Conservation (phyloP, 2,888 invertebrate genomes). For the Hemicrepidius hirtus region DNA sequence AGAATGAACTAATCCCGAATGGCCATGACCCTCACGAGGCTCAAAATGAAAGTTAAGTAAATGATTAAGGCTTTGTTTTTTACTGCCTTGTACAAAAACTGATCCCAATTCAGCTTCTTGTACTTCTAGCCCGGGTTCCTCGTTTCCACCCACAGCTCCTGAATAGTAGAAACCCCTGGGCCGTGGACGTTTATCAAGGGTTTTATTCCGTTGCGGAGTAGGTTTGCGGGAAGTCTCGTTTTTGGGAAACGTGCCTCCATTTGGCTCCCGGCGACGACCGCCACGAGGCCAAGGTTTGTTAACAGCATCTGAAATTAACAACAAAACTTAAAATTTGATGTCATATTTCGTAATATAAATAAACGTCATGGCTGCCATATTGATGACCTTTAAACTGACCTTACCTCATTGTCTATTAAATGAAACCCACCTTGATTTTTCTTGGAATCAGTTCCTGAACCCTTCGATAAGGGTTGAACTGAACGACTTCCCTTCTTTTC, state of each 20-base stretch:
- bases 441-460: constrained; percentile 83
- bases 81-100: constrained; percentile 88
- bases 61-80: constrained; percentile 95
- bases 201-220: constrained; percentile 78
- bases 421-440: constrained; percentile 85
- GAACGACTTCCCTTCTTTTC: constrained; percentile 85
- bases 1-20: constrained; percentile 57
- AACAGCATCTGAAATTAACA: constrained; percentile 69
- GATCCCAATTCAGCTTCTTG: constrained; percentile 86
- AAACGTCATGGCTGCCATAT: constrained; percentile 32
- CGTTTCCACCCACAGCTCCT: constrained; percentile 79
- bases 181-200: constrained; percentile 83
- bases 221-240: constrained; percentile 83
- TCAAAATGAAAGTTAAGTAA: constrained; percentile 94
- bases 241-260: constrained; percentile 73
- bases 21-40: constrained; percentile 74
- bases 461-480: constrained; percentile 82
- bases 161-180: constrained; percentile 77
- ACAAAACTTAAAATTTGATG: background rate
- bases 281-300: constrained; percentile 79
- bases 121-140: constrained; percentile 78
- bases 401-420: too few relatives aligned
- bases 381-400: constrained; percentile 64
- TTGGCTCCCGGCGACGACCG: constrained; percentile 79
- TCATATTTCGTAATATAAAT: constrained; percentile 54